Conservation (phyloP, 2,888 invertebrate genomes). For the Dioctria rufipes region DNA sequence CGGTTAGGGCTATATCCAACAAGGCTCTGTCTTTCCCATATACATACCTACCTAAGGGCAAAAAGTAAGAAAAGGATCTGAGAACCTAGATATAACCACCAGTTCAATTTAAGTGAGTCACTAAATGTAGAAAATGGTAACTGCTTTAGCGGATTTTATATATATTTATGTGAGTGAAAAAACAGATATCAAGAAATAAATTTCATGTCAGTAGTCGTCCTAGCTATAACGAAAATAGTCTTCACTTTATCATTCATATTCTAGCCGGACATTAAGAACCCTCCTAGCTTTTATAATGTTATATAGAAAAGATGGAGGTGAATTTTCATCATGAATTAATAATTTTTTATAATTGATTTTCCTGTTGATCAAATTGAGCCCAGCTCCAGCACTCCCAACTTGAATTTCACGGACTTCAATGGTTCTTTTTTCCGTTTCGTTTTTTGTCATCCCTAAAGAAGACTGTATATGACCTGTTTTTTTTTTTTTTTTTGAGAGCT, state of each 20-base stretch:
- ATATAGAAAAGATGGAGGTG: constrained; percentile 40
- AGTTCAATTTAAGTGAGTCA: constrained; percentile 55
- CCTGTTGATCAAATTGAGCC: constrained; percentile 41
- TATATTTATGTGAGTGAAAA: constrained; percentile 30
- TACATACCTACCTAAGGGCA: constrained; percentile 5
- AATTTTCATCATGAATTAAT: constrained; percentile 59
- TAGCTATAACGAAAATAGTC: no score
- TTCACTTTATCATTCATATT: no score
- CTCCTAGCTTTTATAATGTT: no score
- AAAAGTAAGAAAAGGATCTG: constrained; percentile 45
- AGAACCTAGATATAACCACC: constrained; percentile 50
- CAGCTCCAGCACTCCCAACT: neutral
- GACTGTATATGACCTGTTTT: no score
- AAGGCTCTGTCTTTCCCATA: no score
- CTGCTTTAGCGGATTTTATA: constrained; percentile 39
- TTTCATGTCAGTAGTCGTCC: no score
- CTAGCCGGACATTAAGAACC: no score
- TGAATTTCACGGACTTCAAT: constrained; percentile 4
- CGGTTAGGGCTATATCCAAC: no score
- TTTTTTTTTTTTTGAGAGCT: no score
- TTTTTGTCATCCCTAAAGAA: no score
- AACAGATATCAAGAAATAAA: no score
- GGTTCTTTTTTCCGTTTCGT: neutral
- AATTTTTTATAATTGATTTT: constrained; percentile 60
- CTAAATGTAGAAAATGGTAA: constrained; percentile 32